phyloP scores from a whole-genome alignment of 2,888 invertebrate species.

The Pandemis heparana region DNA sequence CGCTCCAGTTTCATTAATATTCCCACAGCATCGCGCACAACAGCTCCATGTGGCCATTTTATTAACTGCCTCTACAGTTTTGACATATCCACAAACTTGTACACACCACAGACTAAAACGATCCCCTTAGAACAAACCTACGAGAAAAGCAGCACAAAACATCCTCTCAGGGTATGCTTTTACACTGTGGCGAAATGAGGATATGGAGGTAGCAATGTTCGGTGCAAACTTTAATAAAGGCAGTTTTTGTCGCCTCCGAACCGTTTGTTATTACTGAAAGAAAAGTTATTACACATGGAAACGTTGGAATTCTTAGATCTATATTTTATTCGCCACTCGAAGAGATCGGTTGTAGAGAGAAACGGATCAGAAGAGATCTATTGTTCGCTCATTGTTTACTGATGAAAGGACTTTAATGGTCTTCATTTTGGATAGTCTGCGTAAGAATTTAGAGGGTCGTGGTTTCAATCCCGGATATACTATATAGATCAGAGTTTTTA shows the following conservation, averaged over 20 bases:
- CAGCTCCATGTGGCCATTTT: slow-evolving; percentile 51
- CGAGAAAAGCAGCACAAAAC: neutral
- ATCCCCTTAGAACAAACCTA: slow-evolving; percentile 43
- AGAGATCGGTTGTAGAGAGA: neutral
- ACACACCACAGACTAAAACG: slow-evolving; percentile 20
- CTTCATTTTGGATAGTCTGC: no score
- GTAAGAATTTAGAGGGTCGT: no score
- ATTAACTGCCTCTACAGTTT: slow-evolving; percentile 45
- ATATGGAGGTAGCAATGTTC: slow-evolving; percentile 19
- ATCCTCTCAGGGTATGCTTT: neutral
- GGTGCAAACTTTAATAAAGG: slow-evolving; percentile 35
- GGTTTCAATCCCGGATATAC: no score
- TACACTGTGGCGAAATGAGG: slow-evolving; percentile 15
- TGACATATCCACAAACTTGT: slow-evolving; percentile 30
- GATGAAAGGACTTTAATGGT: neutral
- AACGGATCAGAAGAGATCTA: neutral
- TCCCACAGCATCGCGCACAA: slow-evolving; percentile 45
- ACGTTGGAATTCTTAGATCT: neutral
- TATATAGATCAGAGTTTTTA: no score
- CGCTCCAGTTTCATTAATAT: slow-evolving; percentile 51
- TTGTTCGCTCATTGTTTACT: neutral
- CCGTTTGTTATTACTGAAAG: slow-evolving; percentile 37
- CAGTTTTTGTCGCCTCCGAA: slow-evolving; percentile 36
- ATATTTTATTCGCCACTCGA: slow-evolving; percentile 21
- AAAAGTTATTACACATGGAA: slow-evolving; percentile 33